Percentiles rank a stretch among this genome's conserved stretches.
Conservation (phyloP, 2,113 vertebrate species). For the Channa maculata region DNA sequence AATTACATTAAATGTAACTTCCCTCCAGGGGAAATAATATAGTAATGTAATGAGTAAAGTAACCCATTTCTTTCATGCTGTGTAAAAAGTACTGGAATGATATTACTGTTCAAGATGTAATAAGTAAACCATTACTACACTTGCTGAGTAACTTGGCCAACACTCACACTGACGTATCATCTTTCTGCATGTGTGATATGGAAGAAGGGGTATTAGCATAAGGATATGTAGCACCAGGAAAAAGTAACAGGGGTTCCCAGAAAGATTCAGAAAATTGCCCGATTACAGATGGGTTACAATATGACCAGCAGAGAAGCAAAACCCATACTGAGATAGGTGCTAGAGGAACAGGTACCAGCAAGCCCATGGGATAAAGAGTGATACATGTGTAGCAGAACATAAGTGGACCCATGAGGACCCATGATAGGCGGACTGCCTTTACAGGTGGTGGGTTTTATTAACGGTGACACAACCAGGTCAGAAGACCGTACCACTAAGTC, state of each 20-base stretch:
- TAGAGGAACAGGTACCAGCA: conserved; percentile 33
- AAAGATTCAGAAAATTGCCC: conserved; percentile 44
- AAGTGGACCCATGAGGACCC: conserved; percentile 1
- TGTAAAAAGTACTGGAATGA: too few species aligned
- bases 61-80: too few species aligned
- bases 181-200: conserved; percentile 1
- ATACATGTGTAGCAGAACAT: conserved; percentile 29
- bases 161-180: background rate
- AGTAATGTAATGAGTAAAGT: too few species aligned
- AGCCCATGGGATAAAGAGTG: conserved; percentile 6
- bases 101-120: too few species aligned
- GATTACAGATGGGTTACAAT: conserved; percentile 46
- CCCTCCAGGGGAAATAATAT: too few species aligned
- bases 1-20: too few species aligned
- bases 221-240: conserved; percentile 34
- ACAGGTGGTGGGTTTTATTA: conserved; percentile 10
- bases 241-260: conserved; percentile 33
- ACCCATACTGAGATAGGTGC: conserved; percentile 18
- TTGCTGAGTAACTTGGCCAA: too few species aligned
- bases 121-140: too few species aligned
- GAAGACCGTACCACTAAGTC: background rate
- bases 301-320: conserved; percentile 28
- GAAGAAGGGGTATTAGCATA: conserved; percentile 12
- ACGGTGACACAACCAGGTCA: conserved; percentile 16
- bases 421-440: background rate